These are phyloP conservation scores for Phymastichus coffea DNA, from an alignment of 1,140 invertebrate genomes.

Conservation along the genomic window DNA sequence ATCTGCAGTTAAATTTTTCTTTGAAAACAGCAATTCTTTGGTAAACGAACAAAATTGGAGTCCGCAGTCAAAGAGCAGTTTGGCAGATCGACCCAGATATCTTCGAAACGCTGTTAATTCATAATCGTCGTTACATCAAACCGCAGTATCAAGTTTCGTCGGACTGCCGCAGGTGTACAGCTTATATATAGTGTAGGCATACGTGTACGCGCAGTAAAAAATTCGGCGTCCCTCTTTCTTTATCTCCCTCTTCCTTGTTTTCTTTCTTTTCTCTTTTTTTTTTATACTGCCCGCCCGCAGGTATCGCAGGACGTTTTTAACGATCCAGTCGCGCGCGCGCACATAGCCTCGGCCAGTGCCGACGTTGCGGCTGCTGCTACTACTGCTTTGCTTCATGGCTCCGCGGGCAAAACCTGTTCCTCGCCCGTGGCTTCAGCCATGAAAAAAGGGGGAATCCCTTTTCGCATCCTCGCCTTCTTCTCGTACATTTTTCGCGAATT, in stretches of 20 bases:
- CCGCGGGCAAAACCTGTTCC: slow-evolving; percentile 39
- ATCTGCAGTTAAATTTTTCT: too few species aligned
- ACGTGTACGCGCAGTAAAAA: too few species aligned
- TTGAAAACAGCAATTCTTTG: too few species aligned
- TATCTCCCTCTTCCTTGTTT: not conserved
- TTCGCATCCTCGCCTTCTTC: not conserved
- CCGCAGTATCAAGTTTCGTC: too few species aligned
- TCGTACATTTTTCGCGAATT: too few species aligned
- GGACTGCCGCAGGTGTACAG: slow-evolving; percentile 13
- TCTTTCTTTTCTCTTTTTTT: slow-evolving; percentile 15
- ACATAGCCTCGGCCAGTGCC: slow-evolving; percentile 5
- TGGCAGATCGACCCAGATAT: too few species aligned
- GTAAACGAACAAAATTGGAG: too few species aligned
- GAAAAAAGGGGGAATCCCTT: slow-evolving; percentile 6
- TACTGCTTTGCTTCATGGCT: slow-evolving; percentile 5
- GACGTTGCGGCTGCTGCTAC: not conserved
- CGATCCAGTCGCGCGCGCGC: slow-evolving; percentile 23
- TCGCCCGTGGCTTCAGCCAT: not conserved
- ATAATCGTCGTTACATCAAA: too few species aligned
- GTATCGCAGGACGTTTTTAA: slow-evolving; percentile 19
- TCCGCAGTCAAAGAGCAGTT: too few species aligned
- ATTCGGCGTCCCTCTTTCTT: slow-evolving; percentile 2
- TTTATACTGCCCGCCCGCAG: too few species aligned
- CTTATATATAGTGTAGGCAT: too few species aligned
- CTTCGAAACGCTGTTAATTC: too few species aligned